Conservation (phyloP, 2,113 vertebrate species). For the Isurus oxyrinchus region DNA sequence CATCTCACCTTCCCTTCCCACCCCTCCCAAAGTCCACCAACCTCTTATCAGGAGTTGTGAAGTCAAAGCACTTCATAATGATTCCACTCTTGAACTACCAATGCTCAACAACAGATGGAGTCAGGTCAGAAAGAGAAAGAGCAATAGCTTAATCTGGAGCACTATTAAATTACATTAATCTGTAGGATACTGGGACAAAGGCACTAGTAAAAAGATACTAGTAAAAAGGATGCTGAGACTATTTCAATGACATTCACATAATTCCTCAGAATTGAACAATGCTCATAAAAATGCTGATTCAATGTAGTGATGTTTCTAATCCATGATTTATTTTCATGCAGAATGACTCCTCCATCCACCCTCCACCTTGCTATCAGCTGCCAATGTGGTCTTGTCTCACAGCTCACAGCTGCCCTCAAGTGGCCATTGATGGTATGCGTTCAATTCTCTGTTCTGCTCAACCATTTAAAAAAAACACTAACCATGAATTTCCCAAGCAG, state of each 20-base stretch:
- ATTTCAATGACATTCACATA: neutral
- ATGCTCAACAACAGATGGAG: neutral
- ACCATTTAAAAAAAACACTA: neutral
- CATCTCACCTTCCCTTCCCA: neutral
- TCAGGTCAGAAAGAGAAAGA: neutral
- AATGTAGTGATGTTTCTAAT: neutral
- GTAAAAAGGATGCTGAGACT: neutral
- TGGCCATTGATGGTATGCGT: neutral
- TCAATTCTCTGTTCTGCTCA: neutral
- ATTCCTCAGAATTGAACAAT: neutral
- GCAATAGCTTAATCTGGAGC: neutral
- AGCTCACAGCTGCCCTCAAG: slow-evolving; percentile 12
- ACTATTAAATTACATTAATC: neutral
- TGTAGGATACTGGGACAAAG: neutral
- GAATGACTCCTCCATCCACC: neutral
- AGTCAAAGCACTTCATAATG: neutral
- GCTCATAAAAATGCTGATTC: neutral
- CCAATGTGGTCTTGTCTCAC: neutral
- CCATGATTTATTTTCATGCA: neutral
- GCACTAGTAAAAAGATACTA: neutral
- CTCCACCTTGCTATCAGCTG: neutral
- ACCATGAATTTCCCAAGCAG: neutral
- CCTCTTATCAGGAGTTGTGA: neutral
- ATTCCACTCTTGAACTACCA: neutral
- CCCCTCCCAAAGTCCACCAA: neutral